Evolutionary conservation across 2,113 vertebrate species (phyloP).

Genomic region (Carettochelys insculpta): DNA sequence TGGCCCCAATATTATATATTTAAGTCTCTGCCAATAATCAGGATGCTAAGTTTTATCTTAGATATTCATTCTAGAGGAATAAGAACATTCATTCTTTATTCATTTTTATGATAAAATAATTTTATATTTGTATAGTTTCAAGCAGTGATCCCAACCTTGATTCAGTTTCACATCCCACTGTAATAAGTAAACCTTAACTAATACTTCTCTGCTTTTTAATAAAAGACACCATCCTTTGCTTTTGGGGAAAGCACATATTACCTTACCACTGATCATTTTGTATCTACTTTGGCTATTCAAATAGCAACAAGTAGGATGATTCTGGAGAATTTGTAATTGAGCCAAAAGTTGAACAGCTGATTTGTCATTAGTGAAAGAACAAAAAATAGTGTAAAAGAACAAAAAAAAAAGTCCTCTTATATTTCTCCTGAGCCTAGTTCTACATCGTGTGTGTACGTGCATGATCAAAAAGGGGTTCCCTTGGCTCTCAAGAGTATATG

Average conservation of each 20-base stretch:
- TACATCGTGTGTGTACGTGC: neutral
- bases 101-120: neutral
- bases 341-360: neutral
- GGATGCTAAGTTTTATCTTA: neutral
- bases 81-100: neutral
- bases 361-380: neutral
- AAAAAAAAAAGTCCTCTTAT: neutral
- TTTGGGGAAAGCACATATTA: neutral
- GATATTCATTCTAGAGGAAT: neutral
- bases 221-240: neutral
- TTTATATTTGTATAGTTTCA: neutral
- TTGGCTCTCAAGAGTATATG: neutral
- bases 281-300: neutral
- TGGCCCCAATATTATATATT: neutral
- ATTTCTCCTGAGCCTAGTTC: neutral
- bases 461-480: neutral
- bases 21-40: neutral
- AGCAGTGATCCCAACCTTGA: neutral
- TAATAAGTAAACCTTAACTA: neutral
- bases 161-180: neutral
- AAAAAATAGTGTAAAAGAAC: neutral
- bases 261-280: fast-evolving
- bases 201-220: neutral
- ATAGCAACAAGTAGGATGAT: neutral
- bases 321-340: neutral